Evolutionary conservation across 2,113 vertebrate genomes (phyloP).

Genomic region (Pelmatolapia mariae): DNA sequence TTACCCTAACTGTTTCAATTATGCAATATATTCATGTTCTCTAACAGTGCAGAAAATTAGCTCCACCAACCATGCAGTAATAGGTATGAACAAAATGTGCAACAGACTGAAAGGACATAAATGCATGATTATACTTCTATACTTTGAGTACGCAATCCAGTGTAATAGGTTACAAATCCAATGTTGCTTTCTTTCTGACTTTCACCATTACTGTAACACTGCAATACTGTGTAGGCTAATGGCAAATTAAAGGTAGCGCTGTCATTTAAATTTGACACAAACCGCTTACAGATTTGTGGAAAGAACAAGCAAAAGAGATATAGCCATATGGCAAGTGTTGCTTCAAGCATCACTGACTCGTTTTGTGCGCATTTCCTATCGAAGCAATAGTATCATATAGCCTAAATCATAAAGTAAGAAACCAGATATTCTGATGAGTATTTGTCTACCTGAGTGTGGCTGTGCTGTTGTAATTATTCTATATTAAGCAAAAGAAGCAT

Average conservation of each 20-base stretch:
- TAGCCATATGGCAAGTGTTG: neutral
- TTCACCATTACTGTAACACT: neutral
- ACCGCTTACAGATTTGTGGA: neutral
- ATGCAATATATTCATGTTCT: neutral
- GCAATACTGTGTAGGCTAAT: neutral
- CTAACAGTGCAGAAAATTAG: neutral
- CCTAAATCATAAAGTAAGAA: neutral
- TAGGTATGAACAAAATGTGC: neutral
- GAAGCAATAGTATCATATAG: neutral
- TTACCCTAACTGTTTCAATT: neutral
- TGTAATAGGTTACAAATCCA: neutral
- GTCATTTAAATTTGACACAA: neutral
- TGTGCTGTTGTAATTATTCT: neutral
- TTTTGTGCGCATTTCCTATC: neutral
- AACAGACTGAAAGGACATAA: neutral
- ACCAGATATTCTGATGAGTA: neutral
- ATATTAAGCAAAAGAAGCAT: neutral
- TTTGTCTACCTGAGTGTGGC: neutral
- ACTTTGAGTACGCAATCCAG: neutral
- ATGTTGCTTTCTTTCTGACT: neutral
- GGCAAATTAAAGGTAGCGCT: neutral
- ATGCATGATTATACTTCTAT: neutral
- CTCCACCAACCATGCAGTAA: neutral
- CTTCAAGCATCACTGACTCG: neutral
- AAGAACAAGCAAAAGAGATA: neutral